Percentiles rank a stretch among this genome's conserved stretches.
Conservation (phyloP, 2,888 invertebrate species). For the Nymphalis c-album region DNA sequence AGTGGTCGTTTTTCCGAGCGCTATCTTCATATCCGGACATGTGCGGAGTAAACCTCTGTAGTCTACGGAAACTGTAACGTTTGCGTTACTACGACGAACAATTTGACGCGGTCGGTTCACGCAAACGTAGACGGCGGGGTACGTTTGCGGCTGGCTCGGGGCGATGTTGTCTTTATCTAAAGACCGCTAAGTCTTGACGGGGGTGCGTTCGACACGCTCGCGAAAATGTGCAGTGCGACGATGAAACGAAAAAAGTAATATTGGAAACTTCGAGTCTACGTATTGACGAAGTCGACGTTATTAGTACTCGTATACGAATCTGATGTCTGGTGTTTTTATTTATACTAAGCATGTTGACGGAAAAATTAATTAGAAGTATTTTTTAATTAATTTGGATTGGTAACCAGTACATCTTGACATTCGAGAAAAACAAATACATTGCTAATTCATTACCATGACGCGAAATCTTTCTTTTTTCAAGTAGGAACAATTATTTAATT, state of each 20-base stretch:
- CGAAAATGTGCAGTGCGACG: slow-evolving; percentile 35
- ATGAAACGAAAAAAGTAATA: slow-evolving; percentile 30
- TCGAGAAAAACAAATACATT: too few species aligned
- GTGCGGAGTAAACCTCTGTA: slow-evolving; percentile 30
- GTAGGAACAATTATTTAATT: too few species aligned
- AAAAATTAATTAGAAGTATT: too few species aligned
- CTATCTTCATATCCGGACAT: slow-evolving; percentile 77
- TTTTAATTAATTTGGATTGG: too few species aligned
- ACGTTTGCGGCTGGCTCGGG: background rate
- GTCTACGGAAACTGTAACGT: slow-evolving; percentile 22
- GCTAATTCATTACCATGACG: too few species aligned
- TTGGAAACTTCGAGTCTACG: slow-evolving; percentile 20
- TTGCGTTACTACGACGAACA: slow-evolving; percentile 14
- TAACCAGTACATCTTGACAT: too few species aligned
- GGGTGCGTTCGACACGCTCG: slow-evolving; percentile 41
- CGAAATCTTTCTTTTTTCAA: too few species aligned
- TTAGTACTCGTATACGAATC: too few species aligned
- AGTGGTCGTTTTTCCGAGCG: slow-evolving; percentile 68
- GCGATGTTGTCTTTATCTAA: slow-evolving; percentile 37
- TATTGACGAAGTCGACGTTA: too few species aligned
- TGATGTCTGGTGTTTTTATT: too few species aligned
- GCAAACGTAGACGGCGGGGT: slow-evolving; percentile 11
- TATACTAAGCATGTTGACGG: too few species aligned
- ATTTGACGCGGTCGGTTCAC: slow-evolving; percentile 28
- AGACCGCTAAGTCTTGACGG: slow-evolving; percentile 46